Evolutionary conservation across 2,113 vertebrate genomes (phyloP).

Genomic region (Corapipo altera): DNA sequence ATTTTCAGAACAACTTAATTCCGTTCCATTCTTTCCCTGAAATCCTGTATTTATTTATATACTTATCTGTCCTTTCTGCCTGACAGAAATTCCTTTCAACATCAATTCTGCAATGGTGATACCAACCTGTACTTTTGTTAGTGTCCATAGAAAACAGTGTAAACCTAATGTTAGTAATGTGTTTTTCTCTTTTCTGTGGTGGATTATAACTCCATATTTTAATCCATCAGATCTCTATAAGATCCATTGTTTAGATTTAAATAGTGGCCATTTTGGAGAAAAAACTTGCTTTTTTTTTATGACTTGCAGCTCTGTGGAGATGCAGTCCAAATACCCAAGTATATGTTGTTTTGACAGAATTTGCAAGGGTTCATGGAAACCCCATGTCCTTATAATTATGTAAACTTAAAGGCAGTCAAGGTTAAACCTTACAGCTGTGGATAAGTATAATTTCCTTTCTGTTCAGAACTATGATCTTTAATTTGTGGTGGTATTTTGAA

Average conservation of each 20-base stretch:
- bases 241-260: constrained; percentile 29
- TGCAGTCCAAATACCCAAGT: not conserved
- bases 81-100: not conserved
- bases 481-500: not conserved
- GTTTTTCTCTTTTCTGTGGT: not conserved
- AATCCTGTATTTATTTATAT: not conserved
- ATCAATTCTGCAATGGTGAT: not conserved
- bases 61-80: not conserved
- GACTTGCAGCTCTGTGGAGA: constrained; percentile 19
- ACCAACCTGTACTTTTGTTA: not conserved
- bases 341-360: not conserved
- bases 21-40: constrained; percentile 5
- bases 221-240: constrained; percentile 23
- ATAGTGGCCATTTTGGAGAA: not conserved
- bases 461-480: not conserved
- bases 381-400: not conserved
- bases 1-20: constrained; percentile 56
- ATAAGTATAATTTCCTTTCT: not conserved
- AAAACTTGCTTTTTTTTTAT: constrained; percentile 25
- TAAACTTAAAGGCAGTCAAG: not conserved
- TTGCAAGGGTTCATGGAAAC: not conserved
- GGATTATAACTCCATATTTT: not conserved
- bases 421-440: not conserved
- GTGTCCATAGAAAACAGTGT: not conserved
- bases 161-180: not conserved